These are phyloP conservation scores for Andrena camellia DNA, from an alignment of 2,888 invertebrate species.

Conservation along the genomic window DNA sequence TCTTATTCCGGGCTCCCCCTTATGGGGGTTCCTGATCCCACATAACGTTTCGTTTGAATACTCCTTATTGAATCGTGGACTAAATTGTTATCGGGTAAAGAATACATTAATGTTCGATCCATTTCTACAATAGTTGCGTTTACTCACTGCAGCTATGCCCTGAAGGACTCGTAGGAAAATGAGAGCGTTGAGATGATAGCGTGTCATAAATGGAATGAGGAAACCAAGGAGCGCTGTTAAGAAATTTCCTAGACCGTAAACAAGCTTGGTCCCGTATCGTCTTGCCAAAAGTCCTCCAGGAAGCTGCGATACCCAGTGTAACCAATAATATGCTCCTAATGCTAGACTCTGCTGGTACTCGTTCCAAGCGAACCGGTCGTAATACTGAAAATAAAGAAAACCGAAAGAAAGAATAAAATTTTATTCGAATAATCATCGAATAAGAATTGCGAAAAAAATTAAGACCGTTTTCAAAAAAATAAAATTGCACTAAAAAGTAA, in stretches of 20 bases:
- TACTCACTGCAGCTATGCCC: slow-evolving; percentile 89
- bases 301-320: slow-evolving; percentile 90
- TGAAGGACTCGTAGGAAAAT: slow-evolving; percentile 88
- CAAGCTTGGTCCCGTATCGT: slow-evolving; percentile 89
- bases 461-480: no score
- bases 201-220: slow-evolving; percentile 89
- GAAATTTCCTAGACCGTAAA: slow-evolving; percentile 90
- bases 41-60: no score
- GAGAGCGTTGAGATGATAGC: slow-evolving; percentile 87
- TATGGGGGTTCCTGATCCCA: no score
- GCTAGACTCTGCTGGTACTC: slow-evolving; percentile 88
- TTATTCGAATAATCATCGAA: not conserved
- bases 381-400: slow-evolving; percentile 51
- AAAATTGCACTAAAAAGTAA: no score
- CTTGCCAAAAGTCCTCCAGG: slow-evolving; percentile 90
- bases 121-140: not conserved
- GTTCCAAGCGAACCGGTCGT: slow-evolving; percentile 87
- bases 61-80: not conserved
- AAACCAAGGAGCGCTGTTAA: slow-evolving; percentile 88
- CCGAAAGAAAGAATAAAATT: not conserved
- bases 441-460: no score
- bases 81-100: not conserved
- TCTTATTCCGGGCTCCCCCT: no score
- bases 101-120: not conserved
- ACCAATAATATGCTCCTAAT: slow-evolving; percentile 90